Conservation (phyloP, 2,797 vertebrate species). For the Neosilurus mollespiculum region DNA sequence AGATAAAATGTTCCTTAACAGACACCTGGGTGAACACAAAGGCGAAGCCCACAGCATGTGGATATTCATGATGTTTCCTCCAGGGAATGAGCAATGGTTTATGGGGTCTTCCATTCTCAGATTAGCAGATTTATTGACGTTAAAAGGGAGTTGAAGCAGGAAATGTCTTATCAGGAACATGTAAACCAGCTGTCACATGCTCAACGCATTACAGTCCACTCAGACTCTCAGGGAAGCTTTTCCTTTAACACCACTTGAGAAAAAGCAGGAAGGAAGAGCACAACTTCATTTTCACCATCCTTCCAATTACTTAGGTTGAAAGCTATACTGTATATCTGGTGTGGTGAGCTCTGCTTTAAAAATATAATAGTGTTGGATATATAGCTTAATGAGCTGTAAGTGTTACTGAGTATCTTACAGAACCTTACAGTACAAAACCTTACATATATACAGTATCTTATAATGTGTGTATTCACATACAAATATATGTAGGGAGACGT, state of each 20-base stretch:
- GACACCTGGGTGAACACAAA: not conserved
- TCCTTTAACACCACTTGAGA: constrained; percentile 17
- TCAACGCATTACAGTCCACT: constrained; percentile 11
- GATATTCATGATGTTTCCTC: not conserved
- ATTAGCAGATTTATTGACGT: constrained; percentile 15
- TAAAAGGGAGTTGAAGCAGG: constrained; percentile 38
- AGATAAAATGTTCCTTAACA: not conserved
- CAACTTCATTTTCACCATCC: constrained; percentile 24
- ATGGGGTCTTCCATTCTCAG: not conserved
- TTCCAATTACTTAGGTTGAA: constrained; percentile 26
- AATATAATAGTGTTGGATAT: too few relatives aligned
- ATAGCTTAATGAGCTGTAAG: too few relatives aligned
- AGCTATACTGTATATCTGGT: not conserved
- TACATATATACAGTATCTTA: too few relatives aligned
- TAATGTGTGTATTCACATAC: too few relatives aligned
- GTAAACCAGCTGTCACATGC: constrained; percentile 38
- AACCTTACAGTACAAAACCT: too few relatives aligned
- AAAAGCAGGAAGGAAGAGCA: constrained; percentile 35
- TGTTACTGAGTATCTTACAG: too few relatives aligned
- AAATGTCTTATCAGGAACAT: constrained; percentile 40
- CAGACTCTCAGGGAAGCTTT: not conserved
- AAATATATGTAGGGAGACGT: too few relatives aligned
- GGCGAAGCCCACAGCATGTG: not conserved
- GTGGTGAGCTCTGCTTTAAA: too few relatives aligned
- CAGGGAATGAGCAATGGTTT: not conserved